Base-by-base conservation (phyloP, 2,113 vertebrate species). In the Eolophus roseicapilla region DNA sequence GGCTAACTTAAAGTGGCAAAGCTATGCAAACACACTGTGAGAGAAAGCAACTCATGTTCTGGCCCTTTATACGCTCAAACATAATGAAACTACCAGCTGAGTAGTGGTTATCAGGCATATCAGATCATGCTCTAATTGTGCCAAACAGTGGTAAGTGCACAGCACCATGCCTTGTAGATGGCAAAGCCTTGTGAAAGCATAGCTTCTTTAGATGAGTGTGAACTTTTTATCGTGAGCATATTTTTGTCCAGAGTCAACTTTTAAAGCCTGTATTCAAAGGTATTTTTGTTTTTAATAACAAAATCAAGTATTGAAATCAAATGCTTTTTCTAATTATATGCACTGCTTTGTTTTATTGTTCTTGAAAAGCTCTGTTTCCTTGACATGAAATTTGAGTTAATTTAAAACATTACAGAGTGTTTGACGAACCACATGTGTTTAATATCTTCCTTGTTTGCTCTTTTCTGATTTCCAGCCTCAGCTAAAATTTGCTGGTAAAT, bases 101-200 rank as follows among this genome's bases (percentile, higher is more conserved):
- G 55, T 25, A 41, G 60, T 59, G 86, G 78, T 94, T 93, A 47
- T 91, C 83, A 83, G 93, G 90, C 93, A 73, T 55, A 96, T 96
- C 88, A 94, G 94, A 33, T 91, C 94, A 96, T 95, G 95, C 95
- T 96, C 93, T 81, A 94, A 44, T 96, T 95, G 81, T 93, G 86
- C 35, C 74, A 83, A 80, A 92, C 63, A 90, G 82, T 74, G 70
- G 12, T 52, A 76, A 88, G n/a, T 50, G 52, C 60, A 39, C 65
- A 77, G 69, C 70, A 67, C 50, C 11, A 5, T 44, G 31, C 46
- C 8, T 50, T 31, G 35, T 31, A 65, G 83, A 57, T 86, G 83
- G 71, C 37, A 81, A 69, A 87, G 35, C 24, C 29, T 43, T 44
- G 27, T 44, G 67, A 74, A 95, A 94, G 27, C 43, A 49, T 31